Conservation (phyloP, 2,888 invertebrate species). For the Lamellibrachia columna region DNA sequence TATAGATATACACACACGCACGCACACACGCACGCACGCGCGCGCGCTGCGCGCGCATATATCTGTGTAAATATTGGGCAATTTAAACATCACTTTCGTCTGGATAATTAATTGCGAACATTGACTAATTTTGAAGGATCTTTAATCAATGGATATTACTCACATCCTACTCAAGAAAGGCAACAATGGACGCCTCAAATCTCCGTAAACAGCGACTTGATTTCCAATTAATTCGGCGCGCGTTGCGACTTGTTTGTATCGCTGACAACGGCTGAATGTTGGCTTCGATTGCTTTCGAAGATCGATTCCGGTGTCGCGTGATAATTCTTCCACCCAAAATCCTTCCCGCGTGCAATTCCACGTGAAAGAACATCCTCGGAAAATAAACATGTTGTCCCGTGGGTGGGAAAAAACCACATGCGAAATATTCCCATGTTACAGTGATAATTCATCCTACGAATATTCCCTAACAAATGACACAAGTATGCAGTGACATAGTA, state of each 20-base stretch:
- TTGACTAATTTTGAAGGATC: background rate
- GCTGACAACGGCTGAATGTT: background rate
- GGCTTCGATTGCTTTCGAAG: background rate
- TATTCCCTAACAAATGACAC: too few species aligned
- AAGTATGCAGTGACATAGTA: too few species aligned
- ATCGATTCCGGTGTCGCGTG: background rate
- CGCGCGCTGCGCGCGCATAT: too few species aligned
- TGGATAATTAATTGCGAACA: conserved; percentile 6
- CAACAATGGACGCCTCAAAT: background rate
- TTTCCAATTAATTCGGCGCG: background rate
- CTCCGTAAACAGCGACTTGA: background rate
- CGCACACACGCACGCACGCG: too few species aligned
- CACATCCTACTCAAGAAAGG: background rate
- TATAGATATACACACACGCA: too few species aligned
- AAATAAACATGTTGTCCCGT: background rate
- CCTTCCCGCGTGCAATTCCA: background rate
- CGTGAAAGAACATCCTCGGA: background rate
- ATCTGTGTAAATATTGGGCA: background rate
- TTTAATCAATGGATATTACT: background rate
- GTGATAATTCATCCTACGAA: too few species aligned
- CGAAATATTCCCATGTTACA: too few species aligned
- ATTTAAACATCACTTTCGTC: background rate
- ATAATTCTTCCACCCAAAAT: background rate
- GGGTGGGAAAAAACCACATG: too few species aligned
- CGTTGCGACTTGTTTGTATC: background rate